Evolutionary conservation across 2,113 vertebrate species (phyloP).

Genomic region (Scatophagus argus): DNA sequence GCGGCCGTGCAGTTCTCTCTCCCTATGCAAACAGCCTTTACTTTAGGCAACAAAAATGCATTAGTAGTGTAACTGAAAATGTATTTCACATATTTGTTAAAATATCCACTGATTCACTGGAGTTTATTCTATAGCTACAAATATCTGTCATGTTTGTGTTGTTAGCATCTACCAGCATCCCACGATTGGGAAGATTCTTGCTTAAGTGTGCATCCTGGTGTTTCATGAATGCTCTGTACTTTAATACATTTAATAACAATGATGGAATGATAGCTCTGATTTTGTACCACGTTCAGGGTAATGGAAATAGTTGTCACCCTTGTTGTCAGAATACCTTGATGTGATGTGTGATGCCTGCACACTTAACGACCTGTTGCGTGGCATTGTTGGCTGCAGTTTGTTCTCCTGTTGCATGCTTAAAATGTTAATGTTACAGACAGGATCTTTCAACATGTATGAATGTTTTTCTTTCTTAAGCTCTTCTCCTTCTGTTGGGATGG

Average conservation of each 20-base stretch:
- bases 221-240: neutral
- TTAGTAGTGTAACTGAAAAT: neutral
- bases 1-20: conserved; percentile 12
- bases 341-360: neutral
- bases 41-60: conserved; percentile 12
- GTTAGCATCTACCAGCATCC: too few relatives aligned
- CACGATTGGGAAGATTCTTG: neutral
- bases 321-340: neutral
- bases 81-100: neutral
- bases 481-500: neutral
- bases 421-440: neutral
- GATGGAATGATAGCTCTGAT: neutral
- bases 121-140: neutral
- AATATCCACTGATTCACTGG: neutral
- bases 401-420: neutral
- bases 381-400: neutral
- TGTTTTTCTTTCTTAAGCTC: neutral
- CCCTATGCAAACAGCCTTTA: conserved; percentile 48
- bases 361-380: conserved; percentile 11
- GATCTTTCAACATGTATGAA: neutral
- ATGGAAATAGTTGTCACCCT: neutral
- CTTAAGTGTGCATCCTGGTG: neutral
- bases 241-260: neutral
- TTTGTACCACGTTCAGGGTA: neutral
- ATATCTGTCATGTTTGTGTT: neutral